A percentile compares a stretch with the other conserved stretches of the same genome.
These are phyloP conservation scores for Aurelia coerulea DNA, from an alignment of 30 jellyfish, hydroid and myxozoan genomes.

Conservation along the genomic window DNA sequence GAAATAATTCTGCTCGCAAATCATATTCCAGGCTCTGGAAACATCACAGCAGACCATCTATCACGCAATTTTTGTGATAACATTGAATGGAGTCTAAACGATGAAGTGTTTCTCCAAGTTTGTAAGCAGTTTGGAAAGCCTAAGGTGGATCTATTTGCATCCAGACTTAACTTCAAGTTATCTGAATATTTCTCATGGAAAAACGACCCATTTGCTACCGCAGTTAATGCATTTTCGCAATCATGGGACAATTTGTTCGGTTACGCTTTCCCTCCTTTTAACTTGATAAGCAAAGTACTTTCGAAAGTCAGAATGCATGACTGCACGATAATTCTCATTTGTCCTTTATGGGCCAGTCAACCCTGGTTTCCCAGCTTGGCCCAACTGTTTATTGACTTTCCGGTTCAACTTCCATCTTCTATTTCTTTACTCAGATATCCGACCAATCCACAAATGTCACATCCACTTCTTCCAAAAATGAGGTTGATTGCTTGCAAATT, in stretches of 20 bases:
- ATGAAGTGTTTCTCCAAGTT: neutral
- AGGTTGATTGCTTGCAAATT: constrained; percentile 23
- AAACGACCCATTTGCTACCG: too few relatives aligned
- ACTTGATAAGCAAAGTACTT: constrained; percentile 21
- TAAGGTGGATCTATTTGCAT: constrained; percentile 30
- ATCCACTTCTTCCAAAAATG: constrained; percentile 36
- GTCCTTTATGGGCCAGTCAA: constrained; percentile 55
- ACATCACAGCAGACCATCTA: too few relatives aligned
- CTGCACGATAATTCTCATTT: constrained; percentile 2
- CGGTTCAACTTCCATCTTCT: constrained; percentile 1
- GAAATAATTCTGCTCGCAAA: too few relatives aligned
- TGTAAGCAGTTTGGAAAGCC: constrained; percentile 15
- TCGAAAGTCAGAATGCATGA: constrained; percentile 1
- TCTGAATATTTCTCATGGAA: too few relatives aligned
- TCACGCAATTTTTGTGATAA: constrained; percentile 24
- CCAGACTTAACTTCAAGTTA: too few relatives aligned
- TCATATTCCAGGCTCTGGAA: too few relatives aligned
- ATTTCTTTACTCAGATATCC: neutral
- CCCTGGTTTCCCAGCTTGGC: constrained; percentile 37
- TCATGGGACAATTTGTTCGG: constrained; percentile 16
- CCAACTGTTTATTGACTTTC: neutral
- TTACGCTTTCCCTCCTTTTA: constrained; percentile 62
- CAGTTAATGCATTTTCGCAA: constrained; percentile 8
- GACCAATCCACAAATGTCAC: constrained; percentile 9
- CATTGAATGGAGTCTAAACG: constrained; percentile 50